These are phyloP conservation scores for Bicyclus anynana DNA, from an alignment of 1,140 invertebrate genomes.

Conservation along the genomic window DNA sequence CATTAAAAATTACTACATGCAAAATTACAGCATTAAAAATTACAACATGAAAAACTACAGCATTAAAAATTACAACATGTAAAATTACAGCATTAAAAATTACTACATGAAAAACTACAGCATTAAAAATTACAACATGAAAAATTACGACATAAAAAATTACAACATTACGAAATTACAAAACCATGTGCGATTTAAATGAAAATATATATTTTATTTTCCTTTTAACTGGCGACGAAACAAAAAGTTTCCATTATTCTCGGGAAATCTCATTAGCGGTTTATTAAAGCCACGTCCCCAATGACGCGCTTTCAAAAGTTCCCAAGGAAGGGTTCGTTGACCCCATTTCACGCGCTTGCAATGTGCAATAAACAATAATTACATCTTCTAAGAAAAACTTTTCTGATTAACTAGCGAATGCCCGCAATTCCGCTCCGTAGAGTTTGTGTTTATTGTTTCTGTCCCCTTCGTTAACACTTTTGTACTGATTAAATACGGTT, in stretches of 20 bases:
- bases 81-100: too few relatives aligned
- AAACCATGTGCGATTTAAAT: neutral
- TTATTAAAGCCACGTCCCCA: slow-evolving; percentile 23
- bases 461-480: too few relatives aligned
- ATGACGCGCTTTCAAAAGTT: slow-evolving; percentile 18
- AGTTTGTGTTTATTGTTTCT: too few relatives aligned
- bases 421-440: too few relatives aligned
- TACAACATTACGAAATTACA: neutral
- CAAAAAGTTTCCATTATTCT: slow-evolving; percentile 19
- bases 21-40: too few relatives aligned
- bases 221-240: neutral
- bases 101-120: too few relatives aligned
- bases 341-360: slow-evolving; percentile 14
- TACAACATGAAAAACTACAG: too few relatives aligned
- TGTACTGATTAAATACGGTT: too few relatives aligned
- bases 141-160: neutral
- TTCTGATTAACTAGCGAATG: too few relatives aligned
- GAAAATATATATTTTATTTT: neutral
- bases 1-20: too few relatives aligned
- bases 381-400: neutral
- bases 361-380: slow-evolving; percentile 20
- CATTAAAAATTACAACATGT: too few relatives aligned
- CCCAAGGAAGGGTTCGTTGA: slow-evolving; percentile 20
- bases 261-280: slow-evolving; percentile 24
- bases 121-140: too few relatives aligned